Evolutionary conservation across 2,113 vertebrate species (phyloP).

Genomic region (Cepphus grylle): DNA sequence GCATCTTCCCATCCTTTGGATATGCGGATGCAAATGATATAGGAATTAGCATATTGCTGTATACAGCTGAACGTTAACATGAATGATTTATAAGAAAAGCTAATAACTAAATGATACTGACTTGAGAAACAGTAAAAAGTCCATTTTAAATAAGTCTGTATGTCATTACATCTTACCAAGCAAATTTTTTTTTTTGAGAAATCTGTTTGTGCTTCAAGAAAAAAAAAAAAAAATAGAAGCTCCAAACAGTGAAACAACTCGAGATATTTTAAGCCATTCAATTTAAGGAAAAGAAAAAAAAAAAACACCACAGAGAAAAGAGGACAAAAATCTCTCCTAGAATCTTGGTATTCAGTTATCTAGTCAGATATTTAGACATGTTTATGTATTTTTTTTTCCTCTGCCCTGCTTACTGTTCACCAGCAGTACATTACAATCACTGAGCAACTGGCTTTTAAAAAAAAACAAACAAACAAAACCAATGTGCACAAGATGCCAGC

Average conservation of each 20-base stretch:
- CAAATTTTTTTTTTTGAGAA: too few relatives aligned
- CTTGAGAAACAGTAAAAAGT: background rate
- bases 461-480: background rate
- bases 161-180: background rate
- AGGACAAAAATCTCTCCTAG: background rate
- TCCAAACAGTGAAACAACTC: background rate
- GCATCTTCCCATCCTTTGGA: background rate
- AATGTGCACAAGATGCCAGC: background rate
- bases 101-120: background rate
- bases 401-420: background rate
- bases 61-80: background rate
- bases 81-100: background rate
- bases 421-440: background rate
- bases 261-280: background rate
- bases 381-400: background rate
- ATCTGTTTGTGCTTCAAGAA: too few relatives aligned
- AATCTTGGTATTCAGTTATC: background rate
- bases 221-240: background rate
- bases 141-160: background rate
- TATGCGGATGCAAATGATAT: background rate
- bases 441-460: background rate
- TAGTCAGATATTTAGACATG: background rate
- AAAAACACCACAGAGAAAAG: background rate
- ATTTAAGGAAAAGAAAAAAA: background rate
- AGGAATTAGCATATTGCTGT: background rate